A percentile compares a stretch with the other conserved stretches of the same genome.
These are phyloP conservation scores for Hozukius guyotensis DNA, from an alignment of 2,797 vertebrate genomes.

Conservation along the genomic window DNA sequence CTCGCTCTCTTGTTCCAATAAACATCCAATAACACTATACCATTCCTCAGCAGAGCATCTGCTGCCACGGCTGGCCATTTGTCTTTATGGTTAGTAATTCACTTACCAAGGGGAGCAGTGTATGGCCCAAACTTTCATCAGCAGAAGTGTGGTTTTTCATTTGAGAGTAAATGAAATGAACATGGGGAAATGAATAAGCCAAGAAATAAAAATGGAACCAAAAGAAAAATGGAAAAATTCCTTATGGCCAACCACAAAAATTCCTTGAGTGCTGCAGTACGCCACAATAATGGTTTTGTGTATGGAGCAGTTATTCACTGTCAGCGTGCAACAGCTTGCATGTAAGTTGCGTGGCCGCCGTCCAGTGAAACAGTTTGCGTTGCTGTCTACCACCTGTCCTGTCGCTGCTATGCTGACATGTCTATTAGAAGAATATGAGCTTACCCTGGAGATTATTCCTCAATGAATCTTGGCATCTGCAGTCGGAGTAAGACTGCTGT, in stretches of 20 bases:
- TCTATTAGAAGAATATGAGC: conserved; percentile 58
- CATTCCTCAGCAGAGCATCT: conserved; percentile 68
- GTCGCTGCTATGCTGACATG: conserved; percentile 50
- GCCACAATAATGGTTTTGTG: conserved; percentile 24
- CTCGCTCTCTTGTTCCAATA: conserved; percentile 49
- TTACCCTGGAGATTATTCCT: conserved; percentile 47
- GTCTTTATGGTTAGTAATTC: conserved; percentile 72
- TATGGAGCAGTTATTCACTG: conserved; percentile 47
- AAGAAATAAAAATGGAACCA: conserved; percentile 29
- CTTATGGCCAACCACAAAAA: conserved; percentile 3
- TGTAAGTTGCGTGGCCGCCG: conserved; percentile 50
- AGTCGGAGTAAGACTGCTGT: conserved; percentile 38
- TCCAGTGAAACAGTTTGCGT: conserved; percentile 56
- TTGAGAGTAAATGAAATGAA: conserved; percentile 59
- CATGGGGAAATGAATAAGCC: conserved; percentile 37
- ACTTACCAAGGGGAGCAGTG: conserved; percentile 48
- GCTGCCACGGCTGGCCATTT: conserved; percentile 60
- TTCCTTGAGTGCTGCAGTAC: conserved; percentile 17
- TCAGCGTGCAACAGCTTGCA: conserved; percentile 64
- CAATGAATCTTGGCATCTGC: conserved; percentile 41
- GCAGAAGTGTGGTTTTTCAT: conserved; percentile 56
- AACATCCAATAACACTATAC: conserved; percentile 58
- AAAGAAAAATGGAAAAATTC: conserved; percentile 39
- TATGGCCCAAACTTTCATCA: conserved; percentile 59
- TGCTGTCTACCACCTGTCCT: conserved; percentile 62